phyloP scores from a whole-genome alignment of 2,888 invertebrate species.

The Romanomermis culicivorax region DNA sequence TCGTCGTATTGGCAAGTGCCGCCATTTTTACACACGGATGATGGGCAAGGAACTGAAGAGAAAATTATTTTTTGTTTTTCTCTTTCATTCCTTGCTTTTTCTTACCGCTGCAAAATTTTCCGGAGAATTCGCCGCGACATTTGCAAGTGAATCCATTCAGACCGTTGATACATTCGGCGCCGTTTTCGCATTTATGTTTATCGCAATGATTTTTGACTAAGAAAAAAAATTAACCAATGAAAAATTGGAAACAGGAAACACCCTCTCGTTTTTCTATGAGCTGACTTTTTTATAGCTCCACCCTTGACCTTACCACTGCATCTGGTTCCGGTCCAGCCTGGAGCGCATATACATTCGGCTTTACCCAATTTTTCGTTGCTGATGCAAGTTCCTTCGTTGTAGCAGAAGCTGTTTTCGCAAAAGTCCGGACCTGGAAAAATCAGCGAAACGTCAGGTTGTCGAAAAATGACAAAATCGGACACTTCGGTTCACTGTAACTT shows the following conservation, averaged over 20 bases:
- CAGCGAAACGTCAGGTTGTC: too few species aligned
- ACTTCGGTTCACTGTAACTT: too few species aligned
- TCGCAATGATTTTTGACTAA: constrained; percentile 3
- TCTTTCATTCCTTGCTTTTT: too few species aligned
- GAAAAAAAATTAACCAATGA: neutral
- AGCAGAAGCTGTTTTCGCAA: neutral
- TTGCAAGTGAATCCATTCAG: constrained; percentile 1
- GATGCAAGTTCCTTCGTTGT: constrained; percentile 5
- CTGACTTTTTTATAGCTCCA: neutral
- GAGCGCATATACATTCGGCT: constrained; percentile 4
- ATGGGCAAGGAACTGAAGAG: neutral
- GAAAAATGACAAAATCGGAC: too few species aligned
- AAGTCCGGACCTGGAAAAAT: constrained; percentile 1
- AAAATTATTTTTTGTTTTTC: neutral
- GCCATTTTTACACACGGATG: constrained; percentile 4
- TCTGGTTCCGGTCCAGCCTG: constrained; percentile 3
- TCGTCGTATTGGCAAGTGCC: constrained; percentile 4
- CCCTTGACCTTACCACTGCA: constrained; percentile 1
- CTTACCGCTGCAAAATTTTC: constrained; percentile 1
- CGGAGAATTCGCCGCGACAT: constrained; percentile 6
- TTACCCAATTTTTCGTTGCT: neutral
- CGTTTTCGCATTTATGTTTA: constrained; percentile 6
- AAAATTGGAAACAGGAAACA: too few species aligned
- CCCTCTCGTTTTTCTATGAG: too few species aligned
- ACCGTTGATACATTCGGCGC: constrained; percentile 6